Conservation (phyloP, 2,797 vertebrate species). For the Betta splendens region DNA sequence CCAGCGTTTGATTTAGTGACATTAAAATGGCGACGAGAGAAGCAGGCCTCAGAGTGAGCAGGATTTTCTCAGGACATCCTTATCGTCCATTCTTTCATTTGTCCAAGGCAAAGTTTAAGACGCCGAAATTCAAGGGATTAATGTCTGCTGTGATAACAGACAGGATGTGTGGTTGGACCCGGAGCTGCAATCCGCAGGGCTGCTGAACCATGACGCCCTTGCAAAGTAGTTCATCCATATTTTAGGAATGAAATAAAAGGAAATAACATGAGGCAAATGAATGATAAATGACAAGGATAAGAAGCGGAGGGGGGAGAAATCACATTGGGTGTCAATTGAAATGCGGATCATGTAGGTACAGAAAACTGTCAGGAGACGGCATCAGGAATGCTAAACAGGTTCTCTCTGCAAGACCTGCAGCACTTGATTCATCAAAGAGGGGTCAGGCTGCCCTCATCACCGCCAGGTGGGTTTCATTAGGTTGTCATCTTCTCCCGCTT, state of each 20-base stretch:
- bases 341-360: constrained; percentile 38
- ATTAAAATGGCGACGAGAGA: constrained; percentile 46
- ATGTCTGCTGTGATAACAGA: constrained; percentile 67
- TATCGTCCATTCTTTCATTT: constrained; percentile 72
- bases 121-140: constrained; percentile 66
- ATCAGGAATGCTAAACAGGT: constrained; percentile 31
- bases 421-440: constrained; percentile 52
- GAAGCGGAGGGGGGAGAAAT: constrained; percentile 3
- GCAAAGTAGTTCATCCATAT: constrained; percentile 64
- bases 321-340: constrained; percentile 32
- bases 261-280: constrained; percentile 61
- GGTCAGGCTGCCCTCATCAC: constrained; percentile 53
- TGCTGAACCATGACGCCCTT: constrained; percentile 51
- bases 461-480: constrained; percentile 64
- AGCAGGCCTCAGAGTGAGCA: constrained; percentile 37
- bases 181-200: constrained; percentile 56
- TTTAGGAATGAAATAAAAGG: constrained; percentile 48
- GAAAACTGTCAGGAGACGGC: constrained; percentile 30
- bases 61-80: constrained; percentile 63
- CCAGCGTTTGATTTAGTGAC: constrained; percentile 45
- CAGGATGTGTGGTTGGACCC: constrained; percentile 55
- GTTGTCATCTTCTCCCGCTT: constrained; percentile 51
- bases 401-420: constrained; percentile 37
- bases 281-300: constrained; percentile 48
- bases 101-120: constrained; percentile 59